A percentile compares a stretch with the other conserved stretches of the same genome.
Conservation (phyloP, 2,888 invertebrate genomes). For the Cantharis rustica region DNA sequence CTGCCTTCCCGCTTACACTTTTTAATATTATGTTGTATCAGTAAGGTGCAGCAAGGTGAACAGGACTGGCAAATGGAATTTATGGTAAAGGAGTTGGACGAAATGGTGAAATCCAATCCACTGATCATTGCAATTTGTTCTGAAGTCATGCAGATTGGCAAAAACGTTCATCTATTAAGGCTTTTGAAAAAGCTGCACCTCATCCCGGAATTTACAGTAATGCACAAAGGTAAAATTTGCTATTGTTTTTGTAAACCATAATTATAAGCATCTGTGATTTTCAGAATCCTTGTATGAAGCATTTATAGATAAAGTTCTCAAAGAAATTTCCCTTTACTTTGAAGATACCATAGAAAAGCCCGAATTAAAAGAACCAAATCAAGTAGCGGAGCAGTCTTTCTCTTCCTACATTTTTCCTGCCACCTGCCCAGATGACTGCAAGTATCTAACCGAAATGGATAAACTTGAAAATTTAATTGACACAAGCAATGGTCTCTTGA, state of each 20-base stretch:
- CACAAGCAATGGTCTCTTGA: constrained; percentile 52
- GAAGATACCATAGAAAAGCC: not conserved
- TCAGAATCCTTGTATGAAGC: constrained; percentile 49
- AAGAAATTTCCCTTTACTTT: constrained; percentile 41
- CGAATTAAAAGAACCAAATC: constrained; percentile 8
- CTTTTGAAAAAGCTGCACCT: constrained; percentile 47
- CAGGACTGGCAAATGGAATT: constrained; percentile 26
- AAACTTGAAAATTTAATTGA: constrained; percentile 49
- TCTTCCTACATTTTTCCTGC: constrained; percentile 38
- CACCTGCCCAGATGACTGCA: constrained; percentile 40
- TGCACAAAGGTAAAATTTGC: constrained; percentile 6
- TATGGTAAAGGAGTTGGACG: constrained; percentile 34
- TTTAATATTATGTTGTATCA: not conserved
- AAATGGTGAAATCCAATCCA: constrained; percentile 38
- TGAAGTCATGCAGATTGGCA: constrained; percentile 49
- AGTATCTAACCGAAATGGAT: constrained; percentile 46
- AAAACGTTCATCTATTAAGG: constrained; percentile 49
- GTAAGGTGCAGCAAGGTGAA: constrained; percentile 1
- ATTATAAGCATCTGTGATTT: not conserved
- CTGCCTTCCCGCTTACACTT: not conserved
- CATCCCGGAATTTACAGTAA: constrained; percentile 17
- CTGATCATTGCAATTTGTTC: constrained; percentile 46
- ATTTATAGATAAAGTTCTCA: constrained; percentile 44
- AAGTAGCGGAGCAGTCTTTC: constrained; percentile 1
- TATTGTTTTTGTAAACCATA: not conserved